Conservation (phyloP, 1,140 invertebrate genomes). For the Yoshiicerus persimilis region DNA sequence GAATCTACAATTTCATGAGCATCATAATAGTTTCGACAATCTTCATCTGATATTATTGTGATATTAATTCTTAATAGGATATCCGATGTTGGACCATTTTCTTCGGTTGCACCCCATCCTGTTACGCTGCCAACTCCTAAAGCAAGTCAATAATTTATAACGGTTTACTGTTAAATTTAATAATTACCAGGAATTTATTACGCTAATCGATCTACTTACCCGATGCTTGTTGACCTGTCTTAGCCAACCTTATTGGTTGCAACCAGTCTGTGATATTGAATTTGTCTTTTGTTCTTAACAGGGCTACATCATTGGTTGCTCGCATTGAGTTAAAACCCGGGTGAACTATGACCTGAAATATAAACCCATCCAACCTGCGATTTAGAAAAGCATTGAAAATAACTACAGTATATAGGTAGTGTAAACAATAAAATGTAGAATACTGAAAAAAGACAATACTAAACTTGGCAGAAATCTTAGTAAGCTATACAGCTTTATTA, state of each 20-base stretch:
- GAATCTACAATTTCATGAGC: background rate
- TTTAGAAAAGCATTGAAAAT: too few relatives aligned
- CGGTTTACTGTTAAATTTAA: too few relatives aligned
- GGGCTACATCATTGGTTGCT: background rate
- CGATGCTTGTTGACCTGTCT: background rate
- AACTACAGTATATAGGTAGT: too few relatives aligned
- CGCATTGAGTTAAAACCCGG: background rate
- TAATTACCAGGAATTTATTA: too few relatives aligned
- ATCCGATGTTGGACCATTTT: background rate
- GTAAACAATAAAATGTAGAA: too few relatives aligned
- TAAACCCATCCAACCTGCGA: too few relatives aligned
- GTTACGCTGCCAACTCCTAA: background rate
- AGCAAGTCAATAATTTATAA: background rate
- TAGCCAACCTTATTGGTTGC: background rate
- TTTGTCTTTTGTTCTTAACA: background rate
- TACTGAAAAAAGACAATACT: too few relatives aligned
- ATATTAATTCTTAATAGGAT: background rate
- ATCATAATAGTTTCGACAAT: background rate
- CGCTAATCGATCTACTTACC: background rate
- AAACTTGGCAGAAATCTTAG: too few relatives aligned
- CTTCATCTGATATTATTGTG: background rate
- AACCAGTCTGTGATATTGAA: background rate
- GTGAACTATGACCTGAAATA: background rate
- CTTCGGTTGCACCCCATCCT: background rate
- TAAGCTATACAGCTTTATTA: too few relatives aligned